Evolutionary conservation across 2,113 vertebrate species (phyloP), one percentile per base, ranked within the genome.

Genomic region (Holacanthus passer): DNA sequence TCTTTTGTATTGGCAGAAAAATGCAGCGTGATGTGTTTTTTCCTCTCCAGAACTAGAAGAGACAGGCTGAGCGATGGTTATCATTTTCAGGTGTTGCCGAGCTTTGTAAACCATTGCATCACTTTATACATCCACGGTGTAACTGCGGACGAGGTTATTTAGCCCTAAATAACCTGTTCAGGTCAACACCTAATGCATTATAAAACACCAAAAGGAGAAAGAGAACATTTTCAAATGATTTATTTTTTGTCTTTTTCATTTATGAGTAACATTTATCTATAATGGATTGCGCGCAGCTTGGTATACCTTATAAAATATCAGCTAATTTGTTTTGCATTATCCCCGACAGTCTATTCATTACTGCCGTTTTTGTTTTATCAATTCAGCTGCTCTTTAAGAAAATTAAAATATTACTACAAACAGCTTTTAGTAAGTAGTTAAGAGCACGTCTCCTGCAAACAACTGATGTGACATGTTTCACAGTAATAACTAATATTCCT

Each of bases 101-200:
- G 62, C 35, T 55, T 16, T 24, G 35, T n/a, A 41, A 81, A 69
- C 59, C 65, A 63, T 81, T 84, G 56, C 81, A 83, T 90, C 70
- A 79, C 77, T 50, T 89, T 47, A 32, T 52, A 60, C 24, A 55
- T 43, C 13, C 12, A 24, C 24, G 45, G 64, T 35, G 65, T 24
- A 31, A 16, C 64, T 50, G 10, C 4, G 11, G 37, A 29, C 45
- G 31, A 47, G 60, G 47, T 71, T 83, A 59, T 74, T 59, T 29
- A 19, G 48, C 35, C 31, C 32, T 55, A 66, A 74, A 67, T 53
- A 47, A 81, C 22, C 17, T n/a, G 41, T 48, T 65, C 56, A 45
- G 24, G 53, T 72, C 72, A 62, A 69, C 52, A 66, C 20, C 20
- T 53, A 47, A 70, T 52, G 32, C 22, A 62, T 70, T 75, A 39